Percentiles rank a stretch among this genome's conserved stretches.
Evolutionary conservation across 2,797 vertebrate species (phyloP).

Genomic region (Falco biarmicus): DNA sequence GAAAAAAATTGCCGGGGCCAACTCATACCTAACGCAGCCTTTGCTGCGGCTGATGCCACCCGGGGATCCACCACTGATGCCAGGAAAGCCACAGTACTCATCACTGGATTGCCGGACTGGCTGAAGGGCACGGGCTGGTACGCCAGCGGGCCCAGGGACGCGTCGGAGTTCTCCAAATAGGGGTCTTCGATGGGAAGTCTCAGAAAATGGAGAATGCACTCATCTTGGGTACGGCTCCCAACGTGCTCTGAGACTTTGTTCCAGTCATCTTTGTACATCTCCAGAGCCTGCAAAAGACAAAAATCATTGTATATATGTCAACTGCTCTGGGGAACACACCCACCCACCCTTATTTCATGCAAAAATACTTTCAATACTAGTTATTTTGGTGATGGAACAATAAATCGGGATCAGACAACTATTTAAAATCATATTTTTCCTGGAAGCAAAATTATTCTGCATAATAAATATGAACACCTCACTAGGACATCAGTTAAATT

Average conservation of each 20-base stretch:
- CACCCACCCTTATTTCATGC: rapidly evolving
- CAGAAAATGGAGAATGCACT: conserved; percentile 96
- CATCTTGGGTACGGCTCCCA: conserved; percentile 95
- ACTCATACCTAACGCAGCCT: conserved; percentile 88
- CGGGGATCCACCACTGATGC: conserved; percentile 96
- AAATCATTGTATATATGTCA: not conserved
- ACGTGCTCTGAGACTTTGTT: conserved; percentile 98
- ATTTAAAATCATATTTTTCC: rapidly evolving
- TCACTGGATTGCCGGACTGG: conserved; percentile 96
- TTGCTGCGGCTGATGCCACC: conserved; percentile 93
- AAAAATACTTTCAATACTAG: rapidly evolving
- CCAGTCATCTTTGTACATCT: conserved; percentile 99
- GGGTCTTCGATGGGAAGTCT: conserved; percentile 95
- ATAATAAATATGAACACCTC: rapidly evolving
- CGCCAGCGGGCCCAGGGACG: conserved; percentile 91
- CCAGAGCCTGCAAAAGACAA: conserved; percentile 83
- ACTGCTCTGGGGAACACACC: not conserved
- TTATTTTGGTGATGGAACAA: not conserved
- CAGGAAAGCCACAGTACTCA: conserved; percentile 97
- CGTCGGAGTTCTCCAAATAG: conserved; percentile 90
- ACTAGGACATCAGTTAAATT: not conserved
- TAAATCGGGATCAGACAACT: rapidly evolving
- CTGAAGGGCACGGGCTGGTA: conserved; percentile 98
- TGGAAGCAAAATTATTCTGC: not conserved
- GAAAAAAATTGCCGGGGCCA: too few relatives aligned